Base-by-base conservation (phyloP, 2,113 vertebrate genomes). In the Trichomycterus rosablanca region DNA sequence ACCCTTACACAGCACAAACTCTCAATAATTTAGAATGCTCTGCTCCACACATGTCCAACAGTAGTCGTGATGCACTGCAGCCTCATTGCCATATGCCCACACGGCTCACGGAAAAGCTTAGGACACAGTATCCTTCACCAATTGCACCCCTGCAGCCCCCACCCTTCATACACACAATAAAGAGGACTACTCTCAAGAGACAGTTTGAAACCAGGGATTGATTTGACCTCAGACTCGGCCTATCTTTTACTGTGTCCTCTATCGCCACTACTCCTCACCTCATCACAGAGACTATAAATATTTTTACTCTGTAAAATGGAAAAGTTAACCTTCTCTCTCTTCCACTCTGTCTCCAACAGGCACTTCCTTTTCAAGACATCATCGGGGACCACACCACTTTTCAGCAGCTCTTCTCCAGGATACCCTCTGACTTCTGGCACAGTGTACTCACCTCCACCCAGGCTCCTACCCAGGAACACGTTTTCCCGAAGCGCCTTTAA, bases 311-410 rank as follows among this genome's bases (percentile, higher is more conserved):
- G 19, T 30, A 52, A 19, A 39, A 50, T 18, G 28, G 23, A 19
- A 35, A 10, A 5, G 2, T 43, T 26, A 55, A 45, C 35, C 16
- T 12, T 15, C 1, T 37, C 4, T 44, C 15, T 23, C 26, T 28
- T 1, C 42, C 19, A n/a, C 18, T 37, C 49, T 23, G 18, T 39
- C 16, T 23, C 19, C 74, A 95, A 4, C 76, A 99, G 96, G 78
- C 96, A 99, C 80, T 99, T 99, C 85, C 90, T 99, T 79, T 98
- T 99, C 66, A 99, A 99, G 87, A 97, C 96, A 0, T 98, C 95
- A 4, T 97, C 96, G 8, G 96, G 96, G 78, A 98, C 95, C 61
- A 98, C 96, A 1, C 96, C 96, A 2, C 89, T 99, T 66, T 98
- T 99, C 80, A 99, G 96, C 75, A 98, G 94, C 75, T 97, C 95